Conservation (phyloP, 1,140 invertebrate genomes). For the Ips nitidus region DNA sequence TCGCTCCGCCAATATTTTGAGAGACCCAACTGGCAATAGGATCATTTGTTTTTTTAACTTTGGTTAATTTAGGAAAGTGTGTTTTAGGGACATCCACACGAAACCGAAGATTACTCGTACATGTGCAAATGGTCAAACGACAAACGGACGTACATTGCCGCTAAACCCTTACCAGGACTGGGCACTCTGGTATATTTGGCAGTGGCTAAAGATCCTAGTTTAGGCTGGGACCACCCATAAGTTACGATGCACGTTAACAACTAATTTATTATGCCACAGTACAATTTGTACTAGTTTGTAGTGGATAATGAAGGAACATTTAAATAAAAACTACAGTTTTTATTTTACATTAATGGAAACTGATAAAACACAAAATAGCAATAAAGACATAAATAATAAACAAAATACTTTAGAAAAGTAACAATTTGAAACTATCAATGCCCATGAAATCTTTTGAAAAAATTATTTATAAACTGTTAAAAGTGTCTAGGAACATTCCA, state of each 20-base stretch:
- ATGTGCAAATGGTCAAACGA: constrained; percentile 54
- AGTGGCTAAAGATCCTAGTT: constrained; percentile 51
- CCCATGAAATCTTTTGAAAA: no score
- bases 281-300: no score
- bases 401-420: no score
- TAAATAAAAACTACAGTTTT: not conserved
- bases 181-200: constrained; percentile 57
- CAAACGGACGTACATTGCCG: constrained; percentile 54
- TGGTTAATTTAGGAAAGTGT: constrained; percentile 1
- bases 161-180: constrained; percentile 53
- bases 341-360: no score
- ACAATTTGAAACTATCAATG: no score
- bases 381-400: no score
- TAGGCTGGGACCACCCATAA: constrained; percentile 50
- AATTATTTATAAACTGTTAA: no score
- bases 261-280: not conserved
- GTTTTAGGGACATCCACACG: constrained; percentile 3
- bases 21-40: no score
- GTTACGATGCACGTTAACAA: not conserved
- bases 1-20: no score
- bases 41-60: not conserved
- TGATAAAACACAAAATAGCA: no score
- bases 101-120: not conserved
- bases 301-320: not conserved
- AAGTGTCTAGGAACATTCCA: no score